Base-by-base conservation (phyloP, 23 tunicate species). In the Styela clava region DNA sequence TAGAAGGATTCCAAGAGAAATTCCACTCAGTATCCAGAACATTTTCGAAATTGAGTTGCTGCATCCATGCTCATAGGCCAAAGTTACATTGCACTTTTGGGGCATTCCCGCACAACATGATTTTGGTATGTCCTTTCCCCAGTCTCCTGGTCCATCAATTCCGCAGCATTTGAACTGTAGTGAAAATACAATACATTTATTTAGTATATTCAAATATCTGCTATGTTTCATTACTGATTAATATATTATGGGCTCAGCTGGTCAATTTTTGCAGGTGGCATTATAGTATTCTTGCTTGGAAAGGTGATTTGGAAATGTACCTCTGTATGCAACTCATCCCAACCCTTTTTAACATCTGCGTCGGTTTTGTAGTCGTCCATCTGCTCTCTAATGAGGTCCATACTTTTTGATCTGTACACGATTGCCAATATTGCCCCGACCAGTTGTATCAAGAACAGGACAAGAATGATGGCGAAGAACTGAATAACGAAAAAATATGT, bases 11-110 rank as follows among this genome's bases (percentile, higher is more conserved):
- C 68, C 89, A 31, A 77, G 29, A 25, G 87, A 81, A 33, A 89
- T 77, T 26, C 95, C 95, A 1, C 83, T 89, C n/a, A 89, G 24
- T 2, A 81, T 74, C 86, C 83, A 85, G 83, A 89, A 89, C 73
- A 83, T 83, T 31, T 61, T 68, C 52, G 82, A 56, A 24, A 89
- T 34, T 12, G 79, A 37, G 0, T 51, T 78, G 34, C 81, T 79
- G 34, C 95, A 89, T 64, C 89, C 89, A 0, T 16, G 16, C 31
- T 67, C 24, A 24, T 25, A 67, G 16, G 71, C 71, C 22, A 16
- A 18, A 29, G 71, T 22, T 25, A 16, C 16, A 33, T 34, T 74
- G 32, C 25, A 67, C 16, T 67, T 29, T 29, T 18, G 19, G 71
- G 30, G 19, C 16, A 22, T 18, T 67, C 22, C 0, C 22, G 19